Evolutionary conservation across 2,797 vertebrate species (phyloP).

Genomic region (Sarcoramphus papa): DNA sequence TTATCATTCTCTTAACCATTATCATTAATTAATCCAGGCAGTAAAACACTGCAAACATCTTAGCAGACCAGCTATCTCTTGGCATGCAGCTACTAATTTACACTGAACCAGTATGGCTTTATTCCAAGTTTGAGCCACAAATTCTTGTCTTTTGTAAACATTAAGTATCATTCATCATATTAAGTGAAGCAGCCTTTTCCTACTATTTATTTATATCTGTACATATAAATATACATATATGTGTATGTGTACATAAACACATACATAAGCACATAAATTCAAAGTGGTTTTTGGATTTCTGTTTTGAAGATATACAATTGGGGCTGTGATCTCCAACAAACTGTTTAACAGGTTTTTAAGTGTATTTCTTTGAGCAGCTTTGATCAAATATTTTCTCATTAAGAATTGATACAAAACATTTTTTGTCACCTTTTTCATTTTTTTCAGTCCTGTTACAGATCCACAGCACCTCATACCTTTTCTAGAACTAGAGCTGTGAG

Average conservation of each 20-base stretch:
- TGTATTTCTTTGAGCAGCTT: not conserved
- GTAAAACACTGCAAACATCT: slow-evolving; percentile 23
- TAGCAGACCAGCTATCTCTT: slow-evolving; percentile 16
- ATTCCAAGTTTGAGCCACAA: not conserved
- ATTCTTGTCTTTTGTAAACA: slow-evolving; percentile 20
- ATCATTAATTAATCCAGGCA: slow-evolving; percentile 48
- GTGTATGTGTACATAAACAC: not conserved
- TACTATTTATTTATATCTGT: not conserved
- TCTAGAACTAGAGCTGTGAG: not conserved
- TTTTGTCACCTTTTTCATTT: not conserved
- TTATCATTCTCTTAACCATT: slow-evolving; percentile 33
- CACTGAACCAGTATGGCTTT: not conserved
- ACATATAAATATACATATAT: not conserved
- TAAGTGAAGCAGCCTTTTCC: not conserved
- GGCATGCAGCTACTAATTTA: slow-evolving; percentile 2
- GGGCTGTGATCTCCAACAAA: not conserved
- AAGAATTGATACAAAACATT: not conserved
- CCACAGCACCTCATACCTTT: not conserved
- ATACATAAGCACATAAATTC: not conserved
- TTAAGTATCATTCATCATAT: not conserved
- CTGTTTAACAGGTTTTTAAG: not conserved
- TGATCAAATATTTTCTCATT: not conserved
- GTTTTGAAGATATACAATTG: not conserved
- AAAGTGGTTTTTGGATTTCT: not conserved
- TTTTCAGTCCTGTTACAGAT: not conserved